Percentiles rank a stretch among this genome's conserved stretches.
These are phyloP conservation scores for Columbina picui DNA, from an alignment of 2,113 vertebrate species.

Conservation along the genomic window DNA sequence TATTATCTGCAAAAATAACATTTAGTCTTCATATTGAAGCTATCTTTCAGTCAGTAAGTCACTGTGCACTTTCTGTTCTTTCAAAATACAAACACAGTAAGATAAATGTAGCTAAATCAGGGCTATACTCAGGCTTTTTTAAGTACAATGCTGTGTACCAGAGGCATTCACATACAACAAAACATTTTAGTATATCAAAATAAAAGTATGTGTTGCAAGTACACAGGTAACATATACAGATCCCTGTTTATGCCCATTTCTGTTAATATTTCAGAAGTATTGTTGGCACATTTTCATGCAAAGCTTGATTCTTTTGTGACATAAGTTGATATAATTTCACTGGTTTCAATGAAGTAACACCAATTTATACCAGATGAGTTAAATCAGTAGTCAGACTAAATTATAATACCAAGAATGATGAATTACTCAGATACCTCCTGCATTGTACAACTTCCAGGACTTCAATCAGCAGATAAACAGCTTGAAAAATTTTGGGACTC, in stretches of 20 bases:
- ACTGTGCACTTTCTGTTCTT: neutral
- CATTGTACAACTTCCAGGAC: neutral
- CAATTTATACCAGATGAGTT: neutral
- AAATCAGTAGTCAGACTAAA: neutral
- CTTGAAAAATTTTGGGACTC: neutral
- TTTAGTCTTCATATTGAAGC: neutral
- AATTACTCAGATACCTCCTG: neutral
- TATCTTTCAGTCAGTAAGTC: neutral
- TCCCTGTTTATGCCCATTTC: neutral
- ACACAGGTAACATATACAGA: neutral
- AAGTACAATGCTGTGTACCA: neutral
- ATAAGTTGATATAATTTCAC: neutral
- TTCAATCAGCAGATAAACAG: neutral
- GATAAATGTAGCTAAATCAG: neutral
- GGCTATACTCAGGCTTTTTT: neutral
- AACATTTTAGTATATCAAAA: neutral
- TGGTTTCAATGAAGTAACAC: neutral
- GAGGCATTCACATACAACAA: neutral
- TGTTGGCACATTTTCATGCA: neutral
- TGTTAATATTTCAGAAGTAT: neutral
- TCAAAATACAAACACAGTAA: neutral
- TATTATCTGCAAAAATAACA: neutral
- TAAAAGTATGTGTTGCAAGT: neutral
- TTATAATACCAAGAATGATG: neutral
- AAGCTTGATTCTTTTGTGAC: neutral